Evolutionary conservation across 35 echinoderm and acorn worm species (phyloP), one percentile per base, ranked within the genome.

Genomic region (Antedon bifida): DNA sequence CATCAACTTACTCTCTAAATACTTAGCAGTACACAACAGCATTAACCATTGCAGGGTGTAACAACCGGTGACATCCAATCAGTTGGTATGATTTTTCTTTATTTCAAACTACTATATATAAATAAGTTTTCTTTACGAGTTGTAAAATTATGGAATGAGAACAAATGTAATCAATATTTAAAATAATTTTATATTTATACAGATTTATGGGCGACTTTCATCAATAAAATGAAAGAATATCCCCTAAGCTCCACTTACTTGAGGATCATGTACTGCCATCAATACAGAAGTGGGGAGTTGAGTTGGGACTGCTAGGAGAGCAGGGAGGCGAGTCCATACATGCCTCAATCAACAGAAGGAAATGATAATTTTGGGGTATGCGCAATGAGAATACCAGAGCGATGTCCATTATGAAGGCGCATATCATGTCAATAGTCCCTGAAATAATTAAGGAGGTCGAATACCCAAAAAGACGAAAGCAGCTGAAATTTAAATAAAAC

Each of bases 281-380:
- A 73, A 34, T 87, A 3, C 2, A 76, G 45, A 82, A 79, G 56
- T 91, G 89, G 84, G 44, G 30, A 21, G 80, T 86, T 55, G 80
- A 79, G 3, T 34, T 87, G 39, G 84, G 85, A 17, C 82, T 85
- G 14, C 79, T 87, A 11, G 76, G 89, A 14, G 80, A 91, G 36
- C 89, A 91, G 23, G 89, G 89, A 17, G 89, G 80, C 1, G 90
- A 91, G 78, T 79, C 35, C 0, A 82, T 91, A 44, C 90, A 91
- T 75, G 81, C 85, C 5, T 35, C 75, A 38, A 29, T 91, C 0
- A 91, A 91, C 75, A 76, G 36, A 30, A 77, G 84, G 32, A 77
- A 31, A 44, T 31, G 74, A n/a, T 36, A 88, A 30, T 29, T 91
- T 35, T 32, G 86, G 34, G 82, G 90, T 44, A 39, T 88, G 12